phyloP scores from a whole-genome alignment of 2,888 invertebrate genomes.

The Bombyx huttoni region DNA sequence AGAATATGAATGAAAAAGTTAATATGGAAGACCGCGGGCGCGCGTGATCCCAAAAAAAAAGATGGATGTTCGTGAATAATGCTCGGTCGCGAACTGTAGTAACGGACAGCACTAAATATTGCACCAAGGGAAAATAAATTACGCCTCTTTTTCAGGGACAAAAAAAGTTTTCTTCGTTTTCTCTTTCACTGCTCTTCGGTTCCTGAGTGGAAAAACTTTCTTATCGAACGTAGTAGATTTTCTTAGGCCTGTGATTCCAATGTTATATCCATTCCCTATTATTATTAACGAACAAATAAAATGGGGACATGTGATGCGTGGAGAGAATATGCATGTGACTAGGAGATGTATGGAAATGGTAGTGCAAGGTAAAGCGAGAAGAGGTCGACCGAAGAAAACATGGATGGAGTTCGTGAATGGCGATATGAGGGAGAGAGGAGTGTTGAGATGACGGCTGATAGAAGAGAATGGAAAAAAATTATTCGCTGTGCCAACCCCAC shows the following conservation, averaged over 20 bases:
- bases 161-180: slow-evolving; percentile 64
- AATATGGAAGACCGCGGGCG: slow-evolving; percentile 50
- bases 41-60: slow-evolving; percentile 54
- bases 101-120: slow-evolving; percentile 73
- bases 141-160: slow-evolving; percentile 62
- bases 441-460: too few relatives aligned
- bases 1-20: slow-evolving; percentile 60
- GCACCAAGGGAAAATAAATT: slow-evolving; percentile 69
- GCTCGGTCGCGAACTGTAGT: slow-evolving; percentile 70
- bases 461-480: too few relatives aligned
- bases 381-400: too few relatives aligned
- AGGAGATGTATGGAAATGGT: too few relatives aligned
- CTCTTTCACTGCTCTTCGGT: slow-evolving; percentile 42
- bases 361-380: too few relatives aligned
- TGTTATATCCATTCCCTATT: neutral
- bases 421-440: too few relatives aligned
- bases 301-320: too few relatives aligned
- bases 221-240: neutral
- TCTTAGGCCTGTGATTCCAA: neutral
- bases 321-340: too few relatives aligned
- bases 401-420: too few relatives aligned
- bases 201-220: slow-evolving; percentile 48
- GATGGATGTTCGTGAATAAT: slow-evolving; percentile 67
- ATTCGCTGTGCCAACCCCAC: too few relatives aligned
- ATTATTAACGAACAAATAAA: too few relatives aligned